Evolutionary conservation across 2,888 invertebrate species (phyloP).

Genomic region (Scaptomyza caliginosa): DNA sequence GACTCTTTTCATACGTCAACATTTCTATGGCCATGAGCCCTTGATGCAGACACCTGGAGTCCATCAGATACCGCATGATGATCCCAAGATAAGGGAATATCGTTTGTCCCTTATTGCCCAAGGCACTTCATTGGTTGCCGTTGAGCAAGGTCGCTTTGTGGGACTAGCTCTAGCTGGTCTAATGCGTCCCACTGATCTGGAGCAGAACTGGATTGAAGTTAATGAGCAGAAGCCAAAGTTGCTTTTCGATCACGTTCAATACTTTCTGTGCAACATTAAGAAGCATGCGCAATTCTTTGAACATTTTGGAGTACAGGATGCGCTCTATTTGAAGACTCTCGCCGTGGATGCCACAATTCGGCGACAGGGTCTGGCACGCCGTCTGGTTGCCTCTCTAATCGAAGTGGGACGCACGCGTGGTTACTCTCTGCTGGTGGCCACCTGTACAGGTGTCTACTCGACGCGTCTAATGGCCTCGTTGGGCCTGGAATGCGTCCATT

Average conservation of each 20-base stretch:
- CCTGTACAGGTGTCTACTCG: constrained; percentile 74
- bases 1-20: constrained; percentile 30
- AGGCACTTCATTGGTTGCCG: constrained; percentile 51
- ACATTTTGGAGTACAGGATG: constrained; percentile 44
- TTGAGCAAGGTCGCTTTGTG: constrained; percentile 47
- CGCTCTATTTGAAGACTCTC: constrained; percentile 49
- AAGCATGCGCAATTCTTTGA: constrained; percentile 58
- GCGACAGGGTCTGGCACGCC: constrained; percentile 65
- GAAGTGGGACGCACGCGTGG: constrained; percentile 57
- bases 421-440: constrained; percentile 53
- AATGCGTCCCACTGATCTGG: constrained; percentile 41
- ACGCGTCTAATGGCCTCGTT: constrained; percentile 58
- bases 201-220: constrained; percentile 29
- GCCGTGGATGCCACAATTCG: constrained; percentile 44
- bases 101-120: constrained; percentile 33
- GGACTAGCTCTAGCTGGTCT: constrained; percentile 40
- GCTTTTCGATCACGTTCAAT: constrained; percentile 49
- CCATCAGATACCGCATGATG: constrained; percentile 12
- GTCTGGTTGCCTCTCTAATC: constrained; percentile 55
- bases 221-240: constrained; percentile 15
- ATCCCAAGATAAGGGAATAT: constrained; percentile 11
- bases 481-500: constrained; percentile 61
- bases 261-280: constrained; percentile 64
- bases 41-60: constrained; percentile 44
- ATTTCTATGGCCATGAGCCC: constrained; percentile 61